Base-by-base conservation (phyloP, 2,888 invertebrate species). In the Griposia aprilina region DNA sequence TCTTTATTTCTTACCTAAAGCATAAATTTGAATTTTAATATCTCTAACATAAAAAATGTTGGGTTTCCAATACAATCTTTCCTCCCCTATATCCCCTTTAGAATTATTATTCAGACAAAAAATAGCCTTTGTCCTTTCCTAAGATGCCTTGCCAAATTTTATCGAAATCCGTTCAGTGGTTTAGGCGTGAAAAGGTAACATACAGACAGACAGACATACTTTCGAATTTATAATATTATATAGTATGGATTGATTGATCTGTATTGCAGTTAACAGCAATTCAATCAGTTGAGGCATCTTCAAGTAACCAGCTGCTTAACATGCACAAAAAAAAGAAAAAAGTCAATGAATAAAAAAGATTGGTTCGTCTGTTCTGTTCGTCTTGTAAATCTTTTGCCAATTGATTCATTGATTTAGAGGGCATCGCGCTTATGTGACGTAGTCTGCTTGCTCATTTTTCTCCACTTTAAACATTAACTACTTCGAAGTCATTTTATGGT, bases 351-450 rank as follows among this genome's bases (percentile, higher is more conserved):
- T 76, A 70, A 82, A 62, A 76, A 67, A 60, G 48, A 70, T 57
- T 66, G 45, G 17, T 50, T 78, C n/a, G 50, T 71, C 70, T 71
- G 78, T 52, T 60, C 20, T 41, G 55, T 60, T 78, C 52, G 78
- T 26, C 26, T 70, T 68, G 62, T 55, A 71, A 48, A 78, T 83
- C 57, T 59, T 59, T 70, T 76, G 20, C 41, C 72, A 76, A 71
- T 82, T 84, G 70, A 57, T 78, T 78, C 62, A 83, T 81, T 78
- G 70, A 78, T 68, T 60, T 23, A 55, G 65, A 55, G 83, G 57
- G 55, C 79, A 78, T 70, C 55, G 77, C 55, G 72, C 78, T 36
- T 60, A 67, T n/a, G 41, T 45, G 68, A 62, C 55, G 70, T 41
- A 13, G 69, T 60, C 48, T 70, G 20, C 20, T 59, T 55, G 55